Evolutionary conservation across 2,888 invertebrate genomes (phyloP).

Genomic region (Proisotoma minuta): DNA sequence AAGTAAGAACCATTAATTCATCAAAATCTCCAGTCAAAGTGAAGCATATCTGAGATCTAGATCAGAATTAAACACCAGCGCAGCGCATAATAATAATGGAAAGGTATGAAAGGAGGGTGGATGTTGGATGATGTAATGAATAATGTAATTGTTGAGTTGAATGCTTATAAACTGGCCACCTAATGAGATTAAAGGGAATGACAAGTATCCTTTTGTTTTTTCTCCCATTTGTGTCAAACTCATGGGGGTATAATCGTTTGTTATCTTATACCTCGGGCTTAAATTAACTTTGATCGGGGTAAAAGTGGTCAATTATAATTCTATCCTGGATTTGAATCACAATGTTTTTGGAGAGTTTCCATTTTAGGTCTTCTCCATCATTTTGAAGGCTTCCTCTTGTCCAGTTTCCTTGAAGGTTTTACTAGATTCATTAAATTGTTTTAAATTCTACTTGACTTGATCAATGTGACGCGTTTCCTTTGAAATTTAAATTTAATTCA

Average conservation of each 20-base stretch:
- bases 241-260: neutral
- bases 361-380: too few relatives aligned
- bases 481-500: neutral
- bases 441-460: too few relatives aligned
- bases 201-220: constrained; percentile 25
- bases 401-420: too few relatives aligned
- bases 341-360: too few relatives aligned
- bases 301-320: too few relatives aligned
- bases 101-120: neutral
- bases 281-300: neutral
- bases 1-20: neutral
- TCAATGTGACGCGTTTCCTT: too few relatives aligned
- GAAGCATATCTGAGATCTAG: neutral
- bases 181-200: constrained; percentile 32
- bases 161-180: constrained; percentile 21
- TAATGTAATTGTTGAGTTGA: constrained; percentile 18
- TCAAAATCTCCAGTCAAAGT: neutral
- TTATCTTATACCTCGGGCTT: constrained; percentile 2
- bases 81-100: neutral
- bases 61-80: too few relatives aligned
- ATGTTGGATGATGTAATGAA: constrained; percentile 27
- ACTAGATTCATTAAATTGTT: too few relatives aligned
- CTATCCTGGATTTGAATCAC: too few relatives aligned
- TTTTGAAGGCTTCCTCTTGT: too few relatives aligned
- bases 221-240: constrained; percentile 7